phyloP scores from a whole-genome alignment of 2,797 vertebrate species.

The Hydrolagus colliei region DNA sequence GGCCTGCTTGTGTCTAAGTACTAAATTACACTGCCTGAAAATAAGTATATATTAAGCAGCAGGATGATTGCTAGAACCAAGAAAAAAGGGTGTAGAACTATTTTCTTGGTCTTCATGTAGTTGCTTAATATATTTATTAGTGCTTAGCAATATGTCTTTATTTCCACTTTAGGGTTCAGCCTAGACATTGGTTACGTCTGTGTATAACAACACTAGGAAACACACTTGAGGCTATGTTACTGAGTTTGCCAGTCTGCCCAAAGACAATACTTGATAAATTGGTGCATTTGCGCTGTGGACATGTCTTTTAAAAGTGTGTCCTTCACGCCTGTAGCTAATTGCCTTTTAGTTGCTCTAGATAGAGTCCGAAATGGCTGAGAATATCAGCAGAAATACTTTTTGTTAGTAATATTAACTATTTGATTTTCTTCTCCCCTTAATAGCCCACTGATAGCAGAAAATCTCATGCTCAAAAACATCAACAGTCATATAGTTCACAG shows the following conservation, averaged over 20 bases:
- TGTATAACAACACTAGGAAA: constrained; percentile 7
- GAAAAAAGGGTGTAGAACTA: too few relatives aligned
- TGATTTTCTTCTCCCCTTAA: constrained; percentile 6
- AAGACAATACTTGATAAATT: neutral
- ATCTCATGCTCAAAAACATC: neutral
- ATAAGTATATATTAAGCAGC: too few relatives aligned
- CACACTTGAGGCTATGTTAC: too few relatives aligned
- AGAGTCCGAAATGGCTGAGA: neutral
- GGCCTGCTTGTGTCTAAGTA: too few relatives aligned
- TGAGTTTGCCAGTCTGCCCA: too few relatives aligned
- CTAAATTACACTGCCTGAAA: too few relatives aligned
- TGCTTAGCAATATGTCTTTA: too few relatives aligned
- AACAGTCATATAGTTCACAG: constrained; percentile 18
- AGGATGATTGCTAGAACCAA: too few relatives aligned
- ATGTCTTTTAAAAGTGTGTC: neutral
- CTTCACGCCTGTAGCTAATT: neutral
- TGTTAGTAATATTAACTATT: neutral
- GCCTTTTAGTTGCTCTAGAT: neutral
- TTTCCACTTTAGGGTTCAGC: constrained; percentile 17
- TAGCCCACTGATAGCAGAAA: constrained; percentile 21
- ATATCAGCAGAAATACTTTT: neutral
- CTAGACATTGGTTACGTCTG: constrained; percentile 35
- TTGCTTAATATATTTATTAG: too few relatives aligned
- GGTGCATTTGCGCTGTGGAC: neutral
- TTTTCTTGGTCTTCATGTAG: too few relatives aligned